Evolutionary conservation across 2,888 invertebrate species (phyloP).

Genomic region (Drosophila falleni): DNA sequence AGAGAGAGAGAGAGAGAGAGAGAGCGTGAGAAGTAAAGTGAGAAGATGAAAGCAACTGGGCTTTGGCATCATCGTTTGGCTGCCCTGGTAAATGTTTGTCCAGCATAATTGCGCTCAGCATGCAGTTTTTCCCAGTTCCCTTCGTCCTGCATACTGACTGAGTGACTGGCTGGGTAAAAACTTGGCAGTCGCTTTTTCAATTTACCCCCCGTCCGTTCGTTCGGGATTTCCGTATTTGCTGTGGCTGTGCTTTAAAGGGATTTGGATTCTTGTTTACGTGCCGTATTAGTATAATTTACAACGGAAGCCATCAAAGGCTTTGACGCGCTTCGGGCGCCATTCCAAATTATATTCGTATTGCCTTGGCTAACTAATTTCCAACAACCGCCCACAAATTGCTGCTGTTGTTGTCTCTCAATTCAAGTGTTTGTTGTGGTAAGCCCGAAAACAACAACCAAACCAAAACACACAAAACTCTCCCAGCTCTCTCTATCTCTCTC

Average conservation of each 20-base stretch:
- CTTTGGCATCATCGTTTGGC: conserved; percentile 36
- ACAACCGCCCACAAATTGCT: conserved; percentile 47
- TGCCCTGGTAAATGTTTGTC: conserved; percentile 75
- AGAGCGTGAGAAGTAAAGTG: no score
- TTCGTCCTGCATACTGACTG: background rate
- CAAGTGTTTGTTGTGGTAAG: conserved; percentile 38
- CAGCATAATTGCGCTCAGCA: conserved; percentile 81
- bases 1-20: no score
- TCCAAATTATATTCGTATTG: conserved; percentile 61
- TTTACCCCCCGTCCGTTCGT: conserved; percentile 42
- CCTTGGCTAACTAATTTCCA: conserved; percentile 55
- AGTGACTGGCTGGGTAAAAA: conserved; percentile 3
- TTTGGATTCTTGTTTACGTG: conserved; percentile 76
- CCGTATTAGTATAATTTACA: conserved; percentile 75
- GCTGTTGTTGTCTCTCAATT: conserved; percentile 38
- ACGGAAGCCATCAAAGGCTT: conserved; percentile 73
- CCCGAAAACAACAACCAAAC: conserved; percentile 17
- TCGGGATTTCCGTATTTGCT: conserved; percentile 20
- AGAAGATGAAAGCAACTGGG: conserved; percentile 7
- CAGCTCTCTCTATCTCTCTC: background rate
- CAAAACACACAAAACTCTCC: conserved; percentile 9
- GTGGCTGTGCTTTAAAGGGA: conserved; percentile 64
- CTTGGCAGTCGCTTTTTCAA: conserved; percentile 53
- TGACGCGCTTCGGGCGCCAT: conserved; percentile 62
- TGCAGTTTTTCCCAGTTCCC: conserved; percentile 70